Percentiles rank a stretch among this genome's conserved stretches.
These are phyloP conservation scores for Smutsia temminckii DNA, from an alignment of 2,797 vertebrate genomes.

Conservation along the genomic window DNA sequence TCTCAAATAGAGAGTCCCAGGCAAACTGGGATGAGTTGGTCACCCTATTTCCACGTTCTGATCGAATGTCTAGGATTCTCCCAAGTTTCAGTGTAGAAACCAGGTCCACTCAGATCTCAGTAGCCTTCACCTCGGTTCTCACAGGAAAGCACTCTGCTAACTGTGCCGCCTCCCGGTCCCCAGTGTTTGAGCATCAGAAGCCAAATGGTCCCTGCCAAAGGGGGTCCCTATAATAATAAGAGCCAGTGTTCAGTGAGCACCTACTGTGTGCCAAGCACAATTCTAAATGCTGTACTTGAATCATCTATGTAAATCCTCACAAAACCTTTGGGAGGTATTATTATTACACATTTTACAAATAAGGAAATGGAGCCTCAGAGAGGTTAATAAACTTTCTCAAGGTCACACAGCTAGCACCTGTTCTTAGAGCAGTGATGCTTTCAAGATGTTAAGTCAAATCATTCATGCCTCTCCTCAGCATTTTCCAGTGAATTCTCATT, in stretches of 20 bases:
- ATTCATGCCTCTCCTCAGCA: neutral
- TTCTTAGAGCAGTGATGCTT: neutral
- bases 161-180: neutral
- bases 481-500: slow-evolving; percentile 24
- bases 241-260: neutral
- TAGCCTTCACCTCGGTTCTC: neutral
- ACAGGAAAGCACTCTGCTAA: neutral
- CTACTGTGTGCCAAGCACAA: neutral
- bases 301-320: neutral
- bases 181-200: neutral
- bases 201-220: neutral
- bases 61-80: neutral
- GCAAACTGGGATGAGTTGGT: neutral
- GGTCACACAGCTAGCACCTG: neutral
- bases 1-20: neutral
- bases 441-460: neutral
- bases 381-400: neutral
- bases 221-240: neutral
- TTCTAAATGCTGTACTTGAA: neutral
- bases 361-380: neutral
- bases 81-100: neutral
- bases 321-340: neutral
- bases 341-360: neutral
- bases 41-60: neutral
- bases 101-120: neutral